These are phyloP conservation scores for Macaria notata DNA, from an alignment of 2,888 invertebrate genomes.

Conservation along the genomic window DNA sequence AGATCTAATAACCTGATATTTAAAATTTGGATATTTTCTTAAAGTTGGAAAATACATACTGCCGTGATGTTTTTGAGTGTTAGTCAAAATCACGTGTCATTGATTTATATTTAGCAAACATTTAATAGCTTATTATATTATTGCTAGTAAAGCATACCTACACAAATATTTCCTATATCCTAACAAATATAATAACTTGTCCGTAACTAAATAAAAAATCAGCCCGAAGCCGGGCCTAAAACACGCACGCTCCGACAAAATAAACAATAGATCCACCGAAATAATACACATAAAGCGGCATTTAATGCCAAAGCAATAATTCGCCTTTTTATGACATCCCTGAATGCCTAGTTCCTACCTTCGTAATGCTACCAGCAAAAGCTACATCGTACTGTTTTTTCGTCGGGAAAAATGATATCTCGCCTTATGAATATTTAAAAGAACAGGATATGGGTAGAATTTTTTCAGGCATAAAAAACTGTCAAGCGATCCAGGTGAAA, in stretches of 20 bases:
- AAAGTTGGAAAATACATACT: no score
- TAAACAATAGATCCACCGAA: conserved; percentile 1
- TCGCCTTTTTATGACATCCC: conserved; percentile 12
- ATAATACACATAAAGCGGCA: conserved; percentile 9
- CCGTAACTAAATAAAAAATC: no score
- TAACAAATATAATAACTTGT: no score
- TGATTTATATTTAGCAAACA: no score
- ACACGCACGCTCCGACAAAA: conserved; percentile 1
- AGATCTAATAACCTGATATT: no score
- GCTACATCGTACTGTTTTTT: conserved; percentile 16
- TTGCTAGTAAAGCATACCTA: no score
- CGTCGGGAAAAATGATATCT: conserved; percentile 25
- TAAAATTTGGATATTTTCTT: no score
- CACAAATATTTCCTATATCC: no score
- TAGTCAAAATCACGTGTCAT: no score
- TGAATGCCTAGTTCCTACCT: conserved; percentile 18
- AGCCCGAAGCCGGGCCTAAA: no score
- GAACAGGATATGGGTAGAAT: conserved; percentile 27
- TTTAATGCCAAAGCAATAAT: conserved; percentile 11
- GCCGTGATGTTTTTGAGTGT: no score
- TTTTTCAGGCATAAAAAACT: conserved; percentile 23
- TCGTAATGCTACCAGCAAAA: conserved; percentile 13
- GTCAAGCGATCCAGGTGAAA: conserved; percentile 24
- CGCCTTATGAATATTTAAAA: conserved; percentile 30
- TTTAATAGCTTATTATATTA: no score